Evolutionary conservation across 2,888 invertebrate genomes (phyloP).

Genomic region (Drepanosiphum platanoidis): DNA sequence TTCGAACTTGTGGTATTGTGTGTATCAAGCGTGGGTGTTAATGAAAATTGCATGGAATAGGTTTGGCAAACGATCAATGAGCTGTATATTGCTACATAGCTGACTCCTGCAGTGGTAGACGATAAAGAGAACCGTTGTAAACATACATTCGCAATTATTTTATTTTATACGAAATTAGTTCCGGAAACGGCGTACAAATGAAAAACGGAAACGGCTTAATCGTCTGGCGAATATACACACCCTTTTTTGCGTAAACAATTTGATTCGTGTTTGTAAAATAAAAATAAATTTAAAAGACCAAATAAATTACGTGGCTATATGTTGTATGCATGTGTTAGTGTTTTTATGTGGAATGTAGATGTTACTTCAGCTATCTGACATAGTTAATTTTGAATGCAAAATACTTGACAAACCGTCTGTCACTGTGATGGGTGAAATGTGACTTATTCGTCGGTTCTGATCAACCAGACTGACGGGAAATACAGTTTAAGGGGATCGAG

Average conservation of each 20-base stretch:
- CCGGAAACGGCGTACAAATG: slow-evolving; percentile 30
- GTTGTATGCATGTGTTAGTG: not conserved
- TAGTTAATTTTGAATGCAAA: slow-evolving; percentile 4
- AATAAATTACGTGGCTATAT: not conserved
- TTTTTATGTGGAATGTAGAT: not conserved
- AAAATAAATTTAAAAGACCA: not conserved
- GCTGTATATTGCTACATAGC: not conserved
- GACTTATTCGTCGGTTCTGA: not conserved
- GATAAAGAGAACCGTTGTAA: not conserved
- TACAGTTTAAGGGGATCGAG: not conserved
- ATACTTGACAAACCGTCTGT: not conserved
- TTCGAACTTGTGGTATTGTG: too few relatives aligned
- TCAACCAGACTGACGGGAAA: not conserved
- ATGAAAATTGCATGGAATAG: not conserved
- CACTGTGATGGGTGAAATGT: not conserved
- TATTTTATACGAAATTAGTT: slow-evolving; percentile 18
- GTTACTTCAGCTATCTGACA: not conserved
- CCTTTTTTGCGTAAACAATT: slow-evolving; percentile 14
- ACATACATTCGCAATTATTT: slow-evolving; percentile 43
- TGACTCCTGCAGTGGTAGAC: not conserved
- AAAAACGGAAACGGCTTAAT: slow-evolving; percentile 53
- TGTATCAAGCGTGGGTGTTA: not conserved
- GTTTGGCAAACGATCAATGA: not conserved
- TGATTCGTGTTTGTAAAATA: not conserved
- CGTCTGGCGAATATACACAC: slow-evolving; percentile 14